These are phyloP conservation scores for Lasioglossum zephyrum DNA, from an alignment of 2,888 invertebrate species.

Conservation along the genomic window DNA sequence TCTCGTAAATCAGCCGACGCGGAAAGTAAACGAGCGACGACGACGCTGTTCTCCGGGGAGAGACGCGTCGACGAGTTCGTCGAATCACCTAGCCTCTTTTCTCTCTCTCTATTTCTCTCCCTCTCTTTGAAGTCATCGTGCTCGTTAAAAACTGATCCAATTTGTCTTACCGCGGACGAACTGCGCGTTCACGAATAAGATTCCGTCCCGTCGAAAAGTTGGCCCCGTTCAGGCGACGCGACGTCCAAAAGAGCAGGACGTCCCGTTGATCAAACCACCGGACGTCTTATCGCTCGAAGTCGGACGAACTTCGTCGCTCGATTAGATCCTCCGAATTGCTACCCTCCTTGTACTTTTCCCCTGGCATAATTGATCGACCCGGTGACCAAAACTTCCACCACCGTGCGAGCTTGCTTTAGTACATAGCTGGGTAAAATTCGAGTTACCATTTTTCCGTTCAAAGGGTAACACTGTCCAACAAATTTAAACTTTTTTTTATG, in stretches of 20 bases:
- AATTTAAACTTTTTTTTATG: no score
- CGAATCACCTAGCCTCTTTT: not conserved
- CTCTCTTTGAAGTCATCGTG: slow-evolving; percentile 47
- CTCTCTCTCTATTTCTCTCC: not conserved
- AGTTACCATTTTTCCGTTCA: no score
- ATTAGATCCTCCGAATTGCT: slow-evolving; percentile 62
- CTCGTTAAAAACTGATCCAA: slow-evolving; percentile 71
- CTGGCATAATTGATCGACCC: slow-evolving; percentile 54
- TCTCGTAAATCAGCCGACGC: slow-evolving; percentile 46
- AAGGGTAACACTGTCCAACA: no score
- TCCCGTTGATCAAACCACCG: slow-evolving; percentile 41
- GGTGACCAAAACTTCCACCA: not conserved
- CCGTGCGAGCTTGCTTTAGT: not conserved
- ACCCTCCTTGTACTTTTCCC: slow-evolving; percentile 15
- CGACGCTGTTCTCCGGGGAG: slow-evolving; percentile 3
- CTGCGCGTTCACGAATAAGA: slow-evolving; percentile 22
- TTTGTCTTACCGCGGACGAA: slow-evolving; percentile 58
- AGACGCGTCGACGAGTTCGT: not conserved
- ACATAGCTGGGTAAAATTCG: not conserved
- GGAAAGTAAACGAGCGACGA: slow-evolving; percentile 32
- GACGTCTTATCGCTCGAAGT: slow-evolving; percentile 62
- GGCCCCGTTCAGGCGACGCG: not conserved
- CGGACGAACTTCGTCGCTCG: slow-evolving; percentile 49
- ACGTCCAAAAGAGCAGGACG: not conserved
- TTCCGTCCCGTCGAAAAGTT: slow-evolving; percentile 43